Evolutionary conservation across 2,113 vertebrate genomes (phyloP).

Genomic region (Antechinus flavipes): DNA sequence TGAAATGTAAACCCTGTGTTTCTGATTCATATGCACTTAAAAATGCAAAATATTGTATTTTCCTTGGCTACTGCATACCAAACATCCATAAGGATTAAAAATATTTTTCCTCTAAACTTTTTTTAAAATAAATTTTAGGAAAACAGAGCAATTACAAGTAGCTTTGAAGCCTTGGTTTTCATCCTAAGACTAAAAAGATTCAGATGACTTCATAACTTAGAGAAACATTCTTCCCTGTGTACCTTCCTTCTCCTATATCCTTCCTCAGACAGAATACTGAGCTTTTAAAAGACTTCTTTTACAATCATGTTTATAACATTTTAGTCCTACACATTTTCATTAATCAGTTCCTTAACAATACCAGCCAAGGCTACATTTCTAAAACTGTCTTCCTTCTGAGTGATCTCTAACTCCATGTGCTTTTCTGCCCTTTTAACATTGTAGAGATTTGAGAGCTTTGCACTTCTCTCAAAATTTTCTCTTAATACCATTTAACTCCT

Average conservation of each 20-base stretch:
- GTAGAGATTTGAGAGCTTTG: conserved; percentile 1
- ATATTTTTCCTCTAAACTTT: conserved; percentile 16
- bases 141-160: conserved; percentile 12
- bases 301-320: conserved; percentile 4
- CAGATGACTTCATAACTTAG: conserved; percentile 25
- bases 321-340: conserved; percentile 1
- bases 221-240: not conserved
- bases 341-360: conserved; percentile 7
- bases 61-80: not conserved
- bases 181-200: conserved; percentile 11
- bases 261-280: not conserved
- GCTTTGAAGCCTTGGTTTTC: conserved; percentile 15
- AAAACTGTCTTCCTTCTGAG: not conserved
- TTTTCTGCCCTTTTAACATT: conserved; percentile 40
- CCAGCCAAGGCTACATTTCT: not conserved
- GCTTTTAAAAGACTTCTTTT: not conserved
- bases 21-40: not conserved
- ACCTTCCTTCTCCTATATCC: not conserved
- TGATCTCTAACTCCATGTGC: conserved; percentile 17
- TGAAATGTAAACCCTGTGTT: conserved; percentile 13
- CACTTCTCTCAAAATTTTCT: conserved; percentile 20
- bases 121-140: not conserved
- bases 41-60: not conserved
- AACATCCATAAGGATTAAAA: not conserved
- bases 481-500: conserved; percentile 55